These are phyloP conservation scores for Cephonodes hylas DNA, from an alignment of 2,888 invertebrate species.

Conservation along the genomic window DNA sequence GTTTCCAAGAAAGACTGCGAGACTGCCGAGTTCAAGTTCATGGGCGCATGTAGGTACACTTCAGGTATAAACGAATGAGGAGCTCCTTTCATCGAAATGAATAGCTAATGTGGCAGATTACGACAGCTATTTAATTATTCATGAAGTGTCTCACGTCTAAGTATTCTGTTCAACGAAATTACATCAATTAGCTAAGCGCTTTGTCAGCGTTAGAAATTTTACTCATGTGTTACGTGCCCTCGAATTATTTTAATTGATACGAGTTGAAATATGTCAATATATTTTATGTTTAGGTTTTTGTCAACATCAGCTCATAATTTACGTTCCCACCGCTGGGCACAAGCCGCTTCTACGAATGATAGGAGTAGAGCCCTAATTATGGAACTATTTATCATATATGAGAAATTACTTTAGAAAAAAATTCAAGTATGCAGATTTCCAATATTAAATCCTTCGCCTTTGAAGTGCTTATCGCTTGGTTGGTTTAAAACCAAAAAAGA, in stretches of 20 bases:
- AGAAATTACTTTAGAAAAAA: no score
- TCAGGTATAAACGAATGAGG: not conserved
- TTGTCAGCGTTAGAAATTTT: not conserved
- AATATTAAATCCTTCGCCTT: no score
- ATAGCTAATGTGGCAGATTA: not conserved
- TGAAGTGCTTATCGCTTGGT: no score
- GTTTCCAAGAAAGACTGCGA: not conserved
- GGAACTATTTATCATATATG: no score
- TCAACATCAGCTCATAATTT: not conserved
- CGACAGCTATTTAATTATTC: constrained; percentile 3
- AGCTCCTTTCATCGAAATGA: not conserved
- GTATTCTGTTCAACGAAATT: constrained; percentile 1
- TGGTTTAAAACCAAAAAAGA: no score
- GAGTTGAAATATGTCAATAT: not conserved
- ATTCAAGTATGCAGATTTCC: no score
- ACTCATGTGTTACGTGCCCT: not conserved
- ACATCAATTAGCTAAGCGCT: not conserved
- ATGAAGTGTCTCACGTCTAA: not conserved
- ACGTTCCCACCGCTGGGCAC: no score
- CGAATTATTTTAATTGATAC: not conserved
- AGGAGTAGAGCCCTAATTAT: no score
- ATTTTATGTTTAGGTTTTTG: not conserved
- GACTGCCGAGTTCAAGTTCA: not conserved
- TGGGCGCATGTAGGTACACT: not conserved
- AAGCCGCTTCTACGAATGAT: no score